phyloP scores from a whole-genome alignment of 2,888 invertebrate species.

The Adelphocoris suturalis region DNA sequence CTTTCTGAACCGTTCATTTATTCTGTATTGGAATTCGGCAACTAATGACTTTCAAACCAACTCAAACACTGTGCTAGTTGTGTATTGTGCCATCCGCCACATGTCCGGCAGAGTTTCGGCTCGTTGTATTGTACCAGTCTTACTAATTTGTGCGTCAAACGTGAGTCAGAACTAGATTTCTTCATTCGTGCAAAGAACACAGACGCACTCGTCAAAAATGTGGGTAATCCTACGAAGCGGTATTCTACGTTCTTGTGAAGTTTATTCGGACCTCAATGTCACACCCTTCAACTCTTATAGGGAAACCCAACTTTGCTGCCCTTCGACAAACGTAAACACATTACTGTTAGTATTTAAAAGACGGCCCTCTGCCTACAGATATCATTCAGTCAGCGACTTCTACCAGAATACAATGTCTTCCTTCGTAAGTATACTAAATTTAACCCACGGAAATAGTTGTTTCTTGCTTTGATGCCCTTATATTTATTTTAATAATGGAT shows the following conservation, averaged over 20 bases:
- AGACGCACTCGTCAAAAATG: not conserved
- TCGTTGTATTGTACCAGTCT: too few species aligned
- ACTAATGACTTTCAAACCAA: too few species aligned
- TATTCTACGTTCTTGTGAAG: not conserved
- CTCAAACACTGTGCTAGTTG: too few species aligned
- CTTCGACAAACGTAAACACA: slow-evolving; percentile 3
- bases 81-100: too few species aligned
- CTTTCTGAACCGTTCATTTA: too few species aligned
- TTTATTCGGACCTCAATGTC: not conserved
- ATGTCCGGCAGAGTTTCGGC: too few species aligned
- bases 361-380: not conserved
- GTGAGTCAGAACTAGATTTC: not conserved
- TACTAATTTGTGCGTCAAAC: slow-evolving; percentile 5
- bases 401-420: not conserved
- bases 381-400: not conserved
- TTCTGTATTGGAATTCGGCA: too few species aligned
- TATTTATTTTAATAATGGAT: too few species aligned
- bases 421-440: not conserved
- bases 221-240: not conserved
- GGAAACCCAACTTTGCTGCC: slow-evolving; percentile 12
- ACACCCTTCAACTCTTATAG: not conserved
- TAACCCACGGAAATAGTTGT: too few species aligned
- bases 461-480: too few species aligned
- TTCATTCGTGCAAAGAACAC: not conserved
- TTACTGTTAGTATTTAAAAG: slow-evolving; percentile 27